A percentile compares a stretch with the other conserved stretches of the same genome.
These are phyloP conservation scores for Aleiodes sp. DNA, from an alignment of 1,140 invertebrate species.

Conservation along the genomic window DNA sequence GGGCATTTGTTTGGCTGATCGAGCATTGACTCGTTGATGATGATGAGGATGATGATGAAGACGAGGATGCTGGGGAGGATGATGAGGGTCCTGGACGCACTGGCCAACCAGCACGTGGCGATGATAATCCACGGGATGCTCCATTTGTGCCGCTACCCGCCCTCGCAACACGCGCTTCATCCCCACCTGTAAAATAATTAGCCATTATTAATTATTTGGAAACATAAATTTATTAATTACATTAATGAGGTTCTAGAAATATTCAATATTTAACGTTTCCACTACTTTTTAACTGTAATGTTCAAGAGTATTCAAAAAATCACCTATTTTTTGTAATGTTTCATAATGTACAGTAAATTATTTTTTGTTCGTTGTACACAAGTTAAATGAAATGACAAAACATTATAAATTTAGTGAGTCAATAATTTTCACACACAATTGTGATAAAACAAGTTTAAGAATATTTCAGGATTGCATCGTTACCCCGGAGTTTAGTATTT, in stretches of 20 bases:
- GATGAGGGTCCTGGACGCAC: conserved; percentile 59
- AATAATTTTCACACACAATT: not conserved
- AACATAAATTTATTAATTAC: no score
- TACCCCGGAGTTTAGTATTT: conserved; percentile 18
- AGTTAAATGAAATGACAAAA: not conserved
- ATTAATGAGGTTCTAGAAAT: no score
- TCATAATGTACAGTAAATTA: no score
- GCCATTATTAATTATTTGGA: no score
- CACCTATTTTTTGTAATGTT: no score
- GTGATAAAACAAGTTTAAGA: not conserved
- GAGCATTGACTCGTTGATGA: not conserved
- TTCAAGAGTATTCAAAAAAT: not conserved
- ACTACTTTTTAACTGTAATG: not conserved
- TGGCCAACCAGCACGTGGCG: conserved; percentile 63
- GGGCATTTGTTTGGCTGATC: no score
- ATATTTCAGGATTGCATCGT: conserved; percentile 34
- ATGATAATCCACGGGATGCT: conserved; percentile 68
- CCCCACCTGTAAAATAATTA: conserved; percentile 57
- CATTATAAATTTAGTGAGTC: not conserved
- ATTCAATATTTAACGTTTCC: no score
- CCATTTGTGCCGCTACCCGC: conserved; percentile 69
- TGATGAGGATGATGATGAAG: not conserved
- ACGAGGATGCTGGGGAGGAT: conserved; percentile 39
- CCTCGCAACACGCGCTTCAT: conserved; percentile 65
- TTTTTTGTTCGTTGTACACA: not conserved